Evolutionary conservation across 2,797 vertebrate genomes (phyloP).

Genomic region (Hypotaenidia philippensis): DNA sequence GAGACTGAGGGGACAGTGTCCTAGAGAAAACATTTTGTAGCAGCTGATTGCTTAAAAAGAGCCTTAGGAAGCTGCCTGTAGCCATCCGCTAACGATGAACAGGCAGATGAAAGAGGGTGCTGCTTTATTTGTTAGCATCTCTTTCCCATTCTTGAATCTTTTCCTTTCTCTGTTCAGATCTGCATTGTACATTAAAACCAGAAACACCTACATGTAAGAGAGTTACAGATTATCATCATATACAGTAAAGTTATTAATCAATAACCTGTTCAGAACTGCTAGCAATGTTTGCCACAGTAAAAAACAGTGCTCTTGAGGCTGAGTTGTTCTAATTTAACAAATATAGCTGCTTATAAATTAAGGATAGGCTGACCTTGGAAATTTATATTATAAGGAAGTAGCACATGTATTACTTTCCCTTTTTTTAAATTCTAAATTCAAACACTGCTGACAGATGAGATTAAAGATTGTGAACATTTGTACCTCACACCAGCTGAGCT

Average conservation of each 20-base stretch:
- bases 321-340: not conserved
- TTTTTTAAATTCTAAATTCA: not conserved
- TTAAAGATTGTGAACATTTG: not conserved
- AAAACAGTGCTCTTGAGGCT: not conserved
- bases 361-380: conserved; percentile 18
- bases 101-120: not conserved
- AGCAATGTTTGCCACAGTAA: not conserved
- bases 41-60: not conserved
- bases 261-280: not conserved
- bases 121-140: not conserved
- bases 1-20: not conserved
- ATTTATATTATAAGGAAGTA: not conserved
- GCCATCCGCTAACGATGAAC: not conserved
- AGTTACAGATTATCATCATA: not conserved
- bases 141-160: not conserved
- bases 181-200: not conserved
- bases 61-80: not conserved
- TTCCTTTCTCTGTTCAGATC: not conserved
- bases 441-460: not conserved
- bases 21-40: conserved; percentile 27
- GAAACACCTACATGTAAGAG: not conserved
- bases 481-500: not conserved
- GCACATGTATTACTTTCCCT: not conserved
- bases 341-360: not conserved
- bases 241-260: not conserved